phyloP scores from a whole-genome alignment of 2,888 invertebrate species.

The Parasteatoda lunata region DNA sequence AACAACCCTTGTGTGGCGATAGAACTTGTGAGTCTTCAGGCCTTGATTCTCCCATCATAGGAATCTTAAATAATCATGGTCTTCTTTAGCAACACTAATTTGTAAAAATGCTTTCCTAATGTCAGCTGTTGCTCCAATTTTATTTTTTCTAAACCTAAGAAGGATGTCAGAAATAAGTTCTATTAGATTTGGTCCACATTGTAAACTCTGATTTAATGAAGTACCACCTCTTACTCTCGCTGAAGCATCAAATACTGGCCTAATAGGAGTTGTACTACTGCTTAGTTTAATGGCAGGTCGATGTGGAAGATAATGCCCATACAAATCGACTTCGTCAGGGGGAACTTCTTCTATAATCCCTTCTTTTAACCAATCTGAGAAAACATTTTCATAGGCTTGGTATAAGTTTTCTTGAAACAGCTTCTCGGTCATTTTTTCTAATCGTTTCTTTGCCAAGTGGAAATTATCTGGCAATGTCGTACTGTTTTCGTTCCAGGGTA shows the following conservation, averaged over 20 bases:
- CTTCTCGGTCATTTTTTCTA: background rate
- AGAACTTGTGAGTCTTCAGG: too few species aligned
- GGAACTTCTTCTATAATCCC: constrained; percentile 10
- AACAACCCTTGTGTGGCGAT: too few species aligned
- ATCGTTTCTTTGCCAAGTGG: too few species aligned
- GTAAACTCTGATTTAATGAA: background rate
- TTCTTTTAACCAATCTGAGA: background rate
- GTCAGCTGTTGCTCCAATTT: background rate
- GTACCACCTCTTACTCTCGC: background rate
- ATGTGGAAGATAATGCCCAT: background rate
- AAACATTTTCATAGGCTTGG: background rate
- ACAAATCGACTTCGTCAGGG: background rate
- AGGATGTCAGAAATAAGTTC: background rate
- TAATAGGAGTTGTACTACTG: background rate
- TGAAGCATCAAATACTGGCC: background rate
- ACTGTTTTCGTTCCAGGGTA: too few species aligned
- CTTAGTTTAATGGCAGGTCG: background rate
- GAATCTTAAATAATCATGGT: too few species aligned
- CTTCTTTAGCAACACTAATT: too few species aligned
- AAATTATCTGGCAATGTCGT: too few species aligned
- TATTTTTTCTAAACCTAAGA: background rate
- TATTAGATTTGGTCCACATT: background rate
- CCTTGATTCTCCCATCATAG: too few species aligned
- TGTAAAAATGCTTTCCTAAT: background rate
- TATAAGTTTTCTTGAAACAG: background rate